Evolutionary conservation across 2,888 invertebrate genomes (phyloP).

Genomic region (Aphidius colemani): DNA sequence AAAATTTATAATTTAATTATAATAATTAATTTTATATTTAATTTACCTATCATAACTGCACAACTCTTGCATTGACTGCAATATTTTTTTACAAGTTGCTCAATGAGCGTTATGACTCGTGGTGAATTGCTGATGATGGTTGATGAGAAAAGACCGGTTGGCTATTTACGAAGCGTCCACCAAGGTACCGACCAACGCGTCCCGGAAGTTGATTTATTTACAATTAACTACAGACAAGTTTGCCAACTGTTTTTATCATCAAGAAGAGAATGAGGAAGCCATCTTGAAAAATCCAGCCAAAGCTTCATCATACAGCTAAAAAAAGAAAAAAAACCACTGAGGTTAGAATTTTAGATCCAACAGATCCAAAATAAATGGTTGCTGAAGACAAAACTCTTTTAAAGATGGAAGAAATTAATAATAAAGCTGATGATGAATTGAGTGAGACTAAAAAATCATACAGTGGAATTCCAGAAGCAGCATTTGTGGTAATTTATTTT

Average conservation of each 20-base stretch:
- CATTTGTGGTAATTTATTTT: slow-evolving; percentile 76
- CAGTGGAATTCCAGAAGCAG: slow-evolving; percentile 86
- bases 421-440: slow-evolving; percentile 43
- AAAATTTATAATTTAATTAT: slow-evolving; percentile 1
- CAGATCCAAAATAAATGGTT: too few relatives aligned
- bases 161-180: not conserved
- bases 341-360: too few relatives aligned
- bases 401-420: slow-evolving; percentile 50
- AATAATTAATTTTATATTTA: slow-evolving; percentile 14
- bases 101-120: slow-evolving; percentile 84
- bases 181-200: slow-evolving; percentile 18
- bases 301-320: not conserved
- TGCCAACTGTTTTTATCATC: too few relatives aligned
- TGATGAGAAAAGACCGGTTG: not conserved
- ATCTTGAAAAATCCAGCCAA: too few relatives aligned
- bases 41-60: slow-evolving; percentile 94
- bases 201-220: slow-evolving; percentile 15
- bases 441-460: slow-evolving; percentile 68
- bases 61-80: slow-evolving; percentile 96
- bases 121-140: not conserved
- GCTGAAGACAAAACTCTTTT: not conserved
- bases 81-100: slow-evolving; percentile 99
- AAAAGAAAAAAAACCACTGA: not conserved
- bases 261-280: too few relatives aligned
- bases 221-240: too few relatives aligned